Conservation (phyloP, 2,797 vertebrate species). For the Cuculus canorus region DNA sequence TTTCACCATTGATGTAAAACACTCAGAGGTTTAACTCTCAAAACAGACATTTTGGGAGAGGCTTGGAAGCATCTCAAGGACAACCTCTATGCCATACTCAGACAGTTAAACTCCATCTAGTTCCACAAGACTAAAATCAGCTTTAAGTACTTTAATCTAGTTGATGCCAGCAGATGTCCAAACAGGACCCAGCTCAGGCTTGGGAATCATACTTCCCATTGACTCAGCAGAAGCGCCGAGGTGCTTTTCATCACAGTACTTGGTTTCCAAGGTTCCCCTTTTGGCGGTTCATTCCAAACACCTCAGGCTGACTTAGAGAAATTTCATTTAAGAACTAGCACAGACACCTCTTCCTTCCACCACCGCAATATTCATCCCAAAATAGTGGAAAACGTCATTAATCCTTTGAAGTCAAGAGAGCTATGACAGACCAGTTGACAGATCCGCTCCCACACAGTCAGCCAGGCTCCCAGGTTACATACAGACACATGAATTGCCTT, state of each 20-base stretch:
- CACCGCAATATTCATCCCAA: background rate
- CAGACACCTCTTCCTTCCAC: background rate
- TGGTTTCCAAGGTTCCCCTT: background rate
- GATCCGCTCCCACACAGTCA: background rate
- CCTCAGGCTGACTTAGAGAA: background rate
- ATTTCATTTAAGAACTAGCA: background rate
- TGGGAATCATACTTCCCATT: background rate
- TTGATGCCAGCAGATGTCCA: background rate
- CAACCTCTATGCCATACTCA: background rate
- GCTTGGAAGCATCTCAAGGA: background rate
- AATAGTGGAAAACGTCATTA: background rate
- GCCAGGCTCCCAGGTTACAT: background rate
- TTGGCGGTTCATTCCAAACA: background rate
- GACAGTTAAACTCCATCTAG: background rate
- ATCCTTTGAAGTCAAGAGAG: background rate
- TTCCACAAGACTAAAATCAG: background rate
- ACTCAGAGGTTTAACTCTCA: slow-evolving; percentile 25
- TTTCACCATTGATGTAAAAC: slow-evolving; percentile 9
- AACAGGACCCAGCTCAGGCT: background rate
- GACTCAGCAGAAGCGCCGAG: background rate
- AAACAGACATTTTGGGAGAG: background rate
- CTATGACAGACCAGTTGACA: background rate
- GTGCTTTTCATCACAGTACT: background rate
- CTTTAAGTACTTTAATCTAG: background rate
- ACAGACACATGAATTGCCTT: background rate